A percentile compares a stretch with the other conserved stretches of the same genome.
Evolutionary conservation across 2,113 vertebrate genomes (phyloP).

Genomic region (Ifrita kowaldi): DNA sequence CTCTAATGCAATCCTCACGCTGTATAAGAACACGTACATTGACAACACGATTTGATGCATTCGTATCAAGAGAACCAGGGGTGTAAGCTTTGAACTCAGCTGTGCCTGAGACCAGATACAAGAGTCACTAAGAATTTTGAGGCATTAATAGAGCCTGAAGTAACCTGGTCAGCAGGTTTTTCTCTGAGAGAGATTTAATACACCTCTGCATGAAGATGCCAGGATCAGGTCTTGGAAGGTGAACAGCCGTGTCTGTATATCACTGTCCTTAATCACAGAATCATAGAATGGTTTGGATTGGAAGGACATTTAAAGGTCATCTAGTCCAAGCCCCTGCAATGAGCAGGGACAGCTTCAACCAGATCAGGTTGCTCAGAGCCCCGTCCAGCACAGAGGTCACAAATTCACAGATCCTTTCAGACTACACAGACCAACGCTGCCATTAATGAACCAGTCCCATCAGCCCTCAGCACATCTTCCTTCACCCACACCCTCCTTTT

Average conservation of each 20-base stretch:
- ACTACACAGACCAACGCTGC: not conserved
- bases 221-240: not conserved
- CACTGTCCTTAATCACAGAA: not conserved
- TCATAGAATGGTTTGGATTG: not conserved
- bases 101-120: not conserved
- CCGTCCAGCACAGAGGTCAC: accelerated
- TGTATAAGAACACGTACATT: not conserved
- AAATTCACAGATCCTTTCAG: not conserved
- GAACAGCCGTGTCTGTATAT: not conserved
- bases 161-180: not conserved
- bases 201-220: not conserved
- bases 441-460: not conserved
- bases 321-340: not conserved
- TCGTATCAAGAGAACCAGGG: not conserved
- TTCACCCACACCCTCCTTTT: not conserved
- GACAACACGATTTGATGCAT: not conserved
- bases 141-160: not conserved
- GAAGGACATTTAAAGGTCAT: not conserved
- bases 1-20: not conserved
- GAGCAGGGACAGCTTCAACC: not conserved
- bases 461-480: not conserved
- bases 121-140: not conserved
- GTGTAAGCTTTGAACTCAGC: not conserved
- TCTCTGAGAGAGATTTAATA: not conserved
- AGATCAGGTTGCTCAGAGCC: not conserved